Conservation (phyloP, 1,140 invertebrate genomes). For the Dendroctonus ponderosae region DNA sequence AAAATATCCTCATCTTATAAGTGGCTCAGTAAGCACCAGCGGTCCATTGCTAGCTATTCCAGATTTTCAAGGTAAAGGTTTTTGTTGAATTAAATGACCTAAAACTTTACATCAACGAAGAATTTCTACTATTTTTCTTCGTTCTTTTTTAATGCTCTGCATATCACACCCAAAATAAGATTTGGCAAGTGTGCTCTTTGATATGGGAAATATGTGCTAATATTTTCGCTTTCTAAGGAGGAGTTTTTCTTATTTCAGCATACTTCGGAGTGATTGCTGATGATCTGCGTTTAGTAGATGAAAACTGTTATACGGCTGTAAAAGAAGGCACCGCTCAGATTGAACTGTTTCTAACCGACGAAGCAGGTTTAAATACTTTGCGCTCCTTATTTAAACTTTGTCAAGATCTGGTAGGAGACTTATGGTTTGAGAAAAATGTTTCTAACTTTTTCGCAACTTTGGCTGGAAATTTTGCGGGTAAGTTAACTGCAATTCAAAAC, state of each 20-base stretch:
- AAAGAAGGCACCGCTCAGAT: constrained; percentile 65
- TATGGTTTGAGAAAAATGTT: constrained; percentile 67
- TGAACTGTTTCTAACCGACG: constrained; percentile 60
- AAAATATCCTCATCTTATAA: constrained; percentile 87
- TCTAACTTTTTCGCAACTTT: constrained; percentile 77
- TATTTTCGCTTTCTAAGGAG: neutral
- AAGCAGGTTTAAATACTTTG: constrained; percentile 61
- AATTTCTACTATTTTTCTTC: neutral
- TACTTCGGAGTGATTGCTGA: constrained; percentile 73
- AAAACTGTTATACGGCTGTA: constrained; percentile 64
- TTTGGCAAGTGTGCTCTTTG: neutral
- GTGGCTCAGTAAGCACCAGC: constrained; percentile 84
- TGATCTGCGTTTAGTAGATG: constrained; percentile 62
- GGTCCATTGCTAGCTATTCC: constrained; percentile 80
- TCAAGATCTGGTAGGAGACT: constrained; percentile 67
- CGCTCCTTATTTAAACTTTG: constrained; percentile 74
- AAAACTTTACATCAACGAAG: neutral
- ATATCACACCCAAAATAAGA: neutral
- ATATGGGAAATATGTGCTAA: neutral
- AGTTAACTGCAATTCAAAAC: neutral
- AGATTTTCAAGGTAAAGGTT: constrained; percentile 71
- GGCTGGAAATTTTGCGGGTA: constrained; percentile 73
- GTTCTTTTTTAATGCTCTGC: no score
- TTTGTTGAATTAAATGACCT: neutral
- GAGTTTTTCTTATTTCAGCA: constrained; percentile 56